Conservation (phyloP, 2,888 invertebrate species). For the Andrena trimmerana region DNA sequence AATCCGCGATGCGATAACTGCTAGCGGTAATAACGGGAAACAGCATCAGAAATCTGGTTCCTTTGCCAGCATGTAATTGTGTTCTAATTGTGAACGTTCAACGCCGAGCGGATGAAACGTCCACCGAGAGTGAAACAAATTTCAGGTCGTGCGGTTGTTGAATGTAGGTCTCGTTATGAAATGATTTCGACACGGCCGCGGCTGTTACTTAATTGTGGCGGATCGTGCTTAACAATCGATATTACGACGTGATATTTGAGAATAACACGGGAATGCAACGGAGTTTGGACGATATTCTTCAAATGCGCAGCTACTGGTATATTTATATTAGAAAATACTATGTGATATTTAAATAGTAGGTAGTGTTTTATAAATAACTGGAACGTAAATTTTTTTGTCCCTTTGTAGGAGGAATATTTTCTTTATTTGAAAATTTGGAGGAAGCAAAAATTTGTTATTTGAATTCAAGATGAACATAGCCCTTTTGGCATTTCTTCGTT, state of each 20-base stretch:
- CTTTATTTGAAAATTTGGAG: neutral
- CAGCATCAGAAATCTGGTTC: slow-evolving; percentile 40
- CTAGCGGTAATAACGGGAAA: slow-evolving; percentile 28
- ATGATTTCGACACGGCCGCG: slow-evolving; percentile 62
- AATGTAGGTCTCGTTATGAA: slow-evolving; percentile 69
- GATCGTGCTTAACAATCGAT: slow-evolving; percentile 55
- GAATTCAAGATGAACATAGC: too few relatives aligned
- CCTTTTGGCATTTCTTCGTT: too few relatives aligned
- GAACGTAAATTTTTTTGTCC: neutral
- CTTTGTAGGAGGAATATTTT: neutral
- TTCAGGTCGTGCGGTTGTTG: slow-evolving; percentile 46
- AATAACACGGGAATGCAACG: neutral
- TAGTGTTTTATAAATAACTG: neutral
- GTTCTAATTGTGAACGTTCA: slow-evolving; percentile 40
- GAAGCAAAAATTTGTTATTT: too few relatives aligned
- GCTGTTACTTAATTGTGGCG: slow-evolving; percentile 68
- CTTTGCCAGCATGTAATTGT: slow-evolving; percentile 26
- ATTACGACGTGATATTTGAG: slow-evolving; percentile 1
- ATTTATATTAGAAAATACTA: neutral
- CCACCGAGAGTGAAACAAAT: slow-evolving; percentile 51
- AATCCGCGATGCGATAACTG: slow-evolving; percentile 1
- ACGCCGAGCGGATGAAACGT: slow-evolving; percentile 33
- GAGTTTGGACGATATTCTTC: neutral
- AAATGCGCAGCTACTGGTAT: neutral
- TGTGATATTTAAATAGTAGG: neutral